phyloP scores from a whole-genome alignment of 2,888 invertebrate species.

The Meloe dianella region DNA sequence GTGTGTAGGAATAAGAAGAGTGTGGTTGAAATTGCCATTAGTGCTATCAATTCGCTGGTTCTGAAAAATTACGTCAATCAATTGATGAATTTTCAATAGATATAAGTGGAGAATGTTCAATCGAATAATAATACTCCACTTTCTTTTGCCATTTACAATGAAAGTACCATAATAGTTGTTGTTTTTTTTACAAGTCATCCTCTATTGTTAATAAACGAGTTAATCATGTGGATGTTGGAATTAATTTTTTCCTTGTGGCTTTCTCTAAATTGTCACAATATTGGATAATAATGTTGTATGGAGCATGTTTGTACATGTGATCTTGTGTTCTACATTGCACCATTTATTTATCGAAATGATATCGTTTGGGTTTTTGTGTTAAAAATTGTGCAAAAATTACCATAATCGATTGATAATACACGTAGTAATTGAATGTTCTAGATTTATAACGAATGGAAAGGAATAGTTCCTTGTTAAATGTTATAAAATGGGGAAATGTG shows the following conservation, averaged over 20 bases:
- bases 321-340: neutral
- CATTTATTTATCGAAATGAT: neutral
- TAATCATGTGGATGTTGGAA: neutral
- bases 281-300: neutral
- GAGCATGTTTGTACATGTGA: neutral
- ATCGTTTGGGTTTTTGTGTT: neutral
- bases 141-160: neutral
- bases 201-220: neutral
- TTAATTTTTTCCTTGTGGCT: neutral
- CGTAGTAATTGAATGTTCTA: too few relatives aligned
- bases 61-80: constrained; percentile 59
- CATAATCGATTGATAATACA: too few relatives aligned
- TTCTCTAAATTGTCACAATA: neutral
- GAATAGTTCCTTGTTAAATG: neutral
- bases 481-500: neutral
- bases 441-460: neutral
- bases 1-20: constrained; percentile 86
- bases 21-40: constrained; percentile 82
- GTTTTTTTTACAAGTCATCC: neutral
- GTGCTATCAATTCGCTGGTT: constrained; percentile 82
- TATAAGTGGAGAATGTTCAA: too few relatives aligned
- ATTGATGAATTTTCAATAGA: too few relatives aligned
- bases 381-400: neutral
- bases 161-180: too few relatives aligned
- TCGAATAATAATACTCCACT: too few relatives aligned